Base-by-base conservation (phyloP, 2,113 vertebrate species). In the Percina caprodes region DNA sequence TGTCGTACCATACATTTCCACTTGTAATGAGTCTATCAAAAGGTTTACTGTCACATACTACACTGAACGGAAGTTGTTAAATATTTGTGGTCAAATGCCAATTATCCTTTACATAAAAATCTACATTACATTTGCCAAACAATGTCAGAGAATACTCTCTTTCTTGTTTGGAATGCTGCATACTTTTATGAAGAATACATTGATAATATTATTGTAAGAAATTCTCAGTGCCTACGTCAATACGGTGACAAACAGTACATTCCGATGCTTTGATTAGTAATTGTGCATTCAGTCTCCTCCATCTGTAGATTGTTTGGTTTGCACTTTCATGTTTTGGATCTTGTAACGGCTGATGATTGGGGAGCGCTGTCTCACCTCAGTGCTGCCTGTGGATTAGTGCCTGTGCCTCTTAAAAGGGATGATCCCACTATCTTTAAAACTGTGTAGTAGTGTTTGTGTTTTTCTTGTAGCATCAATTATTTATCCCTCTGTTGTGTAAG, bases 361-460 rank as follows among this genome's bases (percentile, higher is more conserved):
- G 26, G 59, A 60, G 85, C 23, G 23, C 70, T 42, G 61, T 69
- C 56, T 85, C 56, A 56, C 42, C 59, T 62, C 80, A 83, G 55
- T 85, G 63, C 88, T 83, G 7, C 85, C 33, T 90, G 82, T 84
- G 70, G 84, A 84, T 89, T 61, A 87, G 90, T 94, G 89, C 91
- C 91, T 90, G 87, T 87, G 87, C 74, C 87, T 83, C 79, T 58
- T 33, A 9, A 65, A 55, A 42, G 69, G 56, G 80, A 77, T 16
- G 59, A 75, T 68, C 69, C 59, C 69, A 23, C 0, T 33, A 11
- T 56, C 54, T 75, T 70, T 46, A 66, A 73, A 63, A 51, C 30
- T 4, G 30, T 59, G 39, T 46, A 23, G 61, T 58, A 77, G 74
- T 75, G 58, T 42, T 48, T 80, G 67, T 88, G 49, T 86, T 88